Evolutionary conservation across 2,888 invertebrate species (phyloP).

Genomic region (Apamea sordens): DNA sequence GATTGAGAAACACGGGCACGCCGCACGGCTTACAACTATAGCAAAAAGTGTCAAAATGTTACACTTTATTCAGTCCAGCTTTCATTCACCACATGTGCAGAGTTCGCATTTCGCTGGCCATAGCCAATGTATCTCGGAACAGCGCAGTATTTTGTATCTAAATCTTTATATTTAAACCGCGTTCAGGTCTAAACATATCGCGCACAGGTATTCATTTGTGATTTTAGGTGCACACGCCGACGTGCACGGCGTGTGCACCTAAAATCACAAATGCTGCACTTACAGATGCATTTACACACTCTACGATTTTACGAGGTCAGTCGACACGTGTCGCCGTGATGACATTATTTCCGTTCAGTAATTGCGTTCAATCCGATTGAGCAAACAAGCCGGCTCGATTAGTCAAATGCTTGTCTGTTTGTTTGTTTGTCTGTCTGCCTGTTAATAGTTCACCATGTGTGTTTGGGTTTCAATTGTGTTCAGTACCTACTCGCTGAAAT

Average conservation of each 20-base stretch:
- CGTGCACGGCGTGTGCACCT: too few relatives aligned
- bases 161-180: not conserved
- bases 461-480: constrained; percentile 35
- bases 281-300: constrained; percentile 13
- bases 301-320: constrained; percentile 21
- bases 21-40: too few relatives aligned
- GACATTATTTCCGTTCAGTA: constrained; percentile 73
- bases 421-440: constrained; percentile 38
- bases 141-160: not conserved
- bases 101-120: too few relatives aligned
- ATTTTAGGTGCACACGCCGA: not conserved
- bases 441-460: constrained; percentile 45
- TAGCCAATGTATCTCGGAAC: too few relatives aligned
- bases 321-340: constrained; percentile 53
- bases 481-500: constrained; percentile 1
- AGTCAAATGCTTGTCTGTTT: constrained; percentile 58
- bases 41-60: too few relatives aligned
- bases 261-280: too few relatives aligned
- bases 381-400: constrained; percentile 63
- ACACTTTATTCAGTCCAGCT: too few relatives aligned
- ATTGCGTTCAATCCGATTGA: constrained; percentile 67
- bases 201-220: not conserved
- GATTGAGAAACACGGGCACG: too few relatives aligned
- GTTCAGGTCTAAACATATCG: not conserved
- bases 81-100: too few relatives aligned